These are phyloP conservation scores for Aplochiton taeniatus DNA, from an alignment of 2,797 vertebrate species.

Conservation along the genomic window DNA sequence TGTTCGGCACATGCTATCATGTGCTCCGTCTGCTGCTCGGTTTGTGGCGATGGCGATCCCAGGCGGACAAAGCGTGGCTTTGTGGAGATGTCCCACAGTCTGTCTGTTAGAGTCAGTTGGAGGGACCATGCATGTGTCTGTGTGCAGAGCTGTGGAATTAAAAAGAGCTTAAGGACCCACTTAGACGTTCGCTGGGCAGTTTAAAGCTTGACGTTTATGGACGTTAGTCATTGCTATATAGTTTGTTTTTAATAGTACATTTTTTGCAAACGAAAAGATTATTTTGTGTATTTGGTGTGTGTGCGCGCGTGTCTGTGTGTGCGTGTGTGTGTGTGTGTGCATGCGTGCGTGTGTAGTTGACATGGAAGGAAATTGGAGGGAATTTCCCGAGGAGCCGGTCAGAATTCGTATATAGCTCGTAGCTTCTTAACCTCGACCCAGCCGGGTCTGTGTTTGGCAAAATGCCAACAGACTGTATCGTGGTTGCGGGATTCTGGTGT, in stretches of 20 bases:
- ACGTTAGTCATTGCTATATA: too few relatives aligned
- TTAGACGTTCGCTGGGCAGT: too few relatives aligned
- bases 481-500: conserved; percentile 4
- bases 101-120: background rate
- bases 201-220: too few relatives aligned
- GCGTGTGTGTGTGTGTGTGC: too few relatives aligned
- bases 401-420: conserved; percentile 27
- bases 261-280: too few relatives aligned
- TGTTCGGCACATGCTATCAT: conserved; percentile 49
- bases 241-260: too few relatives aligned
- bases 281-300: too few relatives aligned
- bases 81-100: conserved; percentile 41
- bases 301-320: too few relatives aligned
- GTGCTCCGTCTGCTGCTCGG: conserved; percentile 44
- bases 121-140: too few relatives aligned
- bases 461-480: conserved; percentile 21
- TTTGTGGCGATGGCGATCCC: conserved; percentile 43
- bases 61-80: conserved; percentile 53
- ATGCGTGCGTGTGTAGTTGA: too few relatives aligned
- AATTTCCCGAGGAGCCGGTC: conserved; percentile 24
- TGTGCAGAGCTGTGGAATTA: too few relatives aligned
- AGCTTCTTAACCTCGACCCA: conserved; percentile 17
- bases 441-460: conserved; percentile 21
- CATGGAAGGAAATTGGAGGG: background rate
- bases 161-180: too few relatives aligned